Evolutionary conservation across 2,113 vertebrate species (phyloP), one percentile per base, ranked within the genome.

Genomic region (Atlantisia rogersi): DNA sequence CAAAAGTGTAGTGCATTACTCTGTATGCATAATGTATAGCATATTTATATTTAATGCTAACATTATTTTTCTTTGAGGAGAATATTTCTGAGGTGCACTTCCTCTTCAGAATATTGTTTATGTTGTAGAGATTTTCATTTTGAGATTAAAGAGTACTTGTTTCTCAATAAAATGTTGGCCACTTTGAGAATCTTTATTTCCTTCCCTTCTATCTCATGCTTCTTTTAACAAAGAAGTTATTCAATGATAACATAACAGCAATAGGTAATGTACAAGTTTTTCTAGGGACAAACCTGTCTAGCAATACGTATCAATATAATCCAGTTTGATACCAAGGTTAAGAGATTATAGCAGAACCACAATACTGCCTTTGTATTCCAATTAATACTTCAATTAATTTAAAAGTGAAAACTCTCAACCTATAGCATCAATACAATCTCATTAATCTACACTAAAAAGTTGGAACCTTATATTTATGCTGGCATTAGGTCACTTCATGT

Each of bases 11-110:
- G 37, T 92, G 37, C 91, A 91, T 96, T 95, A 88, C 62, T 91
- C 44, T 81, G 50, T 58, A 95, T 80, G 92, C 95, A 93, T 97
- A 96, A 96, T 92, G 59, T 75, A 82, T 53, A 94, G 26, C 29
- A n/a, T 92, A 93, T 96, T 86, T 93, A 92, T 96, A 88, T 96
- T 90, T 95, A 96, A 96, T 94, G 59, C 83, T 88, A 63, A 42
- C 29, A 82, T 85, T 88, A 86, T 82, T 92, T 82, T 79, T 82
- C 39, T 82, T 35, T 92, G 92, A 96, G 50, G 73, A 77, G 40
- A 82, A 32, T 74, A 42, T 90, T 93, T 88, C 69, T 90, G 78
- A 88, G 21, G 12, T 44, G 29, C 35, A 70, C 58, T 37, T 86
- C 24, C 84, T 73, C 8, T 68, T 90, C 92, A 69, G 67, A 58